A percentile compares a stretch with the other conserved stretches of the same genome.
These are phyloP conservation scores for Ctenoplectra terminalis DNA, from an alignment of 1,140 invertebrate species.

Conservation along the genomic window DNA sequence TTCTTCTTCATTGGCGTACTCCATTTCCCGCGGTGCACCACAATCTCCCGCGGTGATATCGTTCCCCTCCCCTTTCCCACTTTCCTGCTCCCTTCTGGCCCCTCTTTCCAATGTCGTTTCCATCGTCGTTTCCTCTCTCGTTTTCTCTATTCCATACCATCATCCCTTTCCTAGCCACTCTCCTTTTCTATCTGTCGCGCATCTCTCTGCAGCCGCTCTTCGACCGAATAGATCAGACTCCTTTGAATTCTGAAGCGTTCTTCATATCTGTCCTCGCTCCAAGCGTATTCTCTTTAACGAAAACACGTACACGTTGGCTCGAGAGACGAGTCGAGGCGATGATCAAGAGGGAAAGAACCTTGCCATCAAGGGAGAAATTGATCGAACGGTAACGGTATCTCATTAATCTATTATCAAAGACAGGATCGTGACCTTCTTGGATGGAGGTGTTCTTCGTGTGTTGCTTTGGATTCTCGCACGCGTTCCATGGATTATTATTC, in stretches of 20 bases:
- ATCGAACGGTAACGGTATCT: constrained; percentile 34
- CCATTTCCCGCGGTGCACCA: constrained; percentile 65
- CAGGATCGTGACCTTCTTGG: background rate
- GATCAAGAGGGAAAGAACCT: constrained; percentile 1
- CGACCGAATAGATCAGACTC: constrained; percentile 41
- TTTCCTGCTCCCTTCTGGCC: background rate
- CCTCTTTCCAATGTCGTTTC: constrained; percentile 7
- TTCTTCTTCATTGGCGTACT: constrained; percentile 71
- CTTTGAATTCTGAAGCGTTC: constrained; percentile 60
- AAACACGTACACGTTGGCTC: constrained; percentile 43
- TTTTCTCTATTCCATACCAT: background rate
- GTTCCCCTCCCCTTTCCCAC: constrained; percentile 4
- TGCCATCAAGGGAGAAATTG: constrained; percentile 29
- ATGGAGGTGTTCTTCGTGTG: background rate
- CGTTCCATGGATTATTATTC: too few relatives aligned
- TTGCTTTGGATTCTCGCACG: too few relatives aligned
- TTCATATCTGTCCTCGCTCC: constrained; percentile 49
- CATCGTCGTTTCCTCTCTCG: background rate
- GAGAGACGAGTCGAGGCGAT: constrained; percentile 13
- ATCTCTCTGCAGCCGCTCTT: constrained; percentile 24
- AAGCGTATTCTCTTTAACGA: constrained; percentile 36
- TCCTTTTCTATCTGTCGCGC: background rate
- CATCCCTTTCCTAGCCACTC: too few relatives aligned
- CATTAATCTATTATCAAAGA: constrained; percentile 57
- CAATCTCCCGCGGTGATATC: constrained; percentile 64